Percentiles rank a stretch among this genome's conserved stretches.
Evolutionary conservation across 2,797 vertebrate species (phyloP).

Genomic region (Parauchenoglanis ngamensis): DNA sequence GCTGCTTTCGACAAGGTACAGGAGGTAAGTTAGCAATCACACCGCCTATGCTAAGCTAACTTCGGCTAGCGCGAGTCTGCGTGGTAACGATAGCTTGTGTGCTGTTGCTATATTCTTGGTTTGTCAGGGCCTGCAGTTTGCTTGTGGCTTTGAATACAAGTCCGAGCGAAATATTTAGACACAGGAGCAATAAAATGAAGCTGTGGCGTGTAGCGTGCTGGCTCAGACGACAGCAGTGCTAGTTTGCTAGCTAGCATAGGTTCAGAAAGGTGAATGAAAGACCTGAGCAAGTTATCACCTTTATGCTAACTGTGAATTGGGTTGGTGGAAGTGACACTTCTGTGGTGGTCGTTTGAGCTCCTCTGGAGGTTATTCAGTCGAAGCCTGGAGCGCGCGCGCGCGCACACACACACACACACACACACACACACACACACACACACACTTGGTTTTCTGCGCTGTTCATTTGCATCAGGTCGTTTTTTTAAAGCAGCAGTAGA

Average conservation of each 20-base stretch:
- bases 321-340: slow-evolving; percentile 35
- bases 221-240: neutral
- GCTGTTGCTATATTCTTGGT: neutral
- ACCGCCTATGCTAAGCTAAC: slow-evolving; percentile 45
- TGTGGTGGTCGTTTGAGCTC: neutral
- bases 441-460: neutral
- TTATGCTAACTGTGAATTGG: neutral
- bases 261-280: neutral
- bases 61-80: neutral
- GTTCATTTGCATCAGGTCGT: slow-evolving; percentile 10
- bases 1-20: slow-evolving; percentile 23
- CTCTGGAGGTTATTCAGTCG: neutral
- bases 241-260: slow-evolving; percentile 18
- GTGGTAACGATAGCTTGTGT: neutral
- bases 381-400: neutral
- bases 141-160: neutral
- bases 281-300: neutral
- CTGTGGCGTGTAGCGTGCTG: neutral
- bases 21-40: slow-evolving; percentile 51
- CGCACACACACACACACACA: neutral
- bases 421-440: neutral
- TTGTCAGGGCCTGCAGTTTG: neutral
- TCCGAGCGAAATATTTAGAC: neutral
- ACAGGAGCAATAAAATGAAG: neutral
- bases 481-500: neutral